phyloP scores from a whole-genome alignment of 2,797 vertebrate species.

The Gephyroberyx darwinii region DNA sequence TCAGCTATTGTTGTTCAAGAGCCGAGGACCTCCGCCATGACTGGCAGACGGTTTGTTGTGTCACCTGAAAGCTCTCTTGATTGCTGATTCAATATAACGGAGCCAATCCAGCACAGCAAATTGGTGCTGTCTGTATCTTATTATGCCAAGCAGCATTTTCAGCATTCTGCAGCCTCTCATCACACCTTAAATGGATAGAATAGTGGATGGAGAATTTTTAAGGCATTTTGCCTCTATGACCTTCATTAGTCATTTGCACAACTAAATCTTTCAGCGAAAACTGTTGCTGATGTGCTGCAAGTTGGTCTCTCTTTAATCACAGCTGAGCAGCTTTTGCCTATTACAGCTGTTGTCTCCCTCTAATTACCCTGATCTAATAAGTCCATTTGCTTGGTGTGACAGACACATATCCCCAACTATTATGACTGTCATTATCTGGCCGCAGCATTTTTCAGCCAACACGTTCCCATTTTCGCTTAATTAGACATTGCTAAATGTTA shows the following conservation, averaged over 20 bases:
- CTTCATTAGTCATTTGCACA: conserved; percentile 41
- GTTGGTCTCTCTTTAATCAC: conserved; percentile 67
- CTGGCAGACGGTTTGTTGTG: not conserved
- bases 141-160: conserved; percentile 24
- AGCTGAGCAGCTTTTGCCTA: conserved; percentile 50
- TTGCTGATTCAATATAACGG: conserved; percentile 13
- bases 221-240: conserved; percentile 33
- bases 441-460: conserved; percentile 55
- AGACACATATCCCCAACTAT: conserved; percentile 74
- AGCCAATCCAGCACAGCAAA: conserved; percentile 31
- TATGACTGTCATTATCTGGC: conserved; percentile 75
- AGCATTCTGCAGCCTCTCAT: conserved; percentile 6
- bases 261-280: conserved; percentile 40
- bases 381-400: conserved; percentile 72
- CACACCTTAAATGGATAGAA: not conserved
- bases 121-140: conserved; percentile 41
- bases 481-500: conserved; percentile 81
- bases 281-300: conserved; percentile 22
- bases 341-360: conserved; percentile 70
- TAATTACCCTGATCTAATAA: conserved; percentile 80
- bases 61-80: conserved; percentile 1
- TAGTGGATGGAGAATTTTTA: not conserved
- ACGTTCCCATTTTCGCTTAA: conserved; percentile 71
- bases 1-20: not conserved
- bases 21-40: not conserved